Evolutionary conservation across 64 coral and sea anemone species (phyloP).

Genomic region (Cladopsammia gracilis): DNA sequence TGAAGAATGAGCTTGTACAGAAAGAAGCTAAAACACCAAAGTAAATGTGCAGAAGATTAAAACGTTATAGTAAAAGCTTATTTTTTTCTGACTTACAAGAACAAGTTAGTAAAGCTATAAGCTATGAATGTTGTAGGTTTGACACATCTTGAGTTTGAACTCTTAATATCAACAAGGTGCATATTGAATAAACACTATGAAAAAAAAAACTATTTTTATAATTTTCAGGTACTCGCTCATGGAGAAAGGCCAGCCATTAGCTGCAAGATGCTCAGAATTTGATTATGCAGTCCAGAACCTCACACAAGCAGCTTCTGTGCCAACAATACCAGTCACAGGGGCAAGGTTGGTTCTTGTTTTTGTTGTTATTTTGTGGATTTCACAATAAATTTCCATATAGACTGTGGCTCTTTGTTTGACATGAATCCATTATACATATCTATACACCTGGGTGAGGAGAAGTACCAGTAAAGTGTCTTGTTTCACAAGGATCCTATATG

Average conservation of each 20-base stretch:
- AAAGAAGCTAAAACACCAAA: constrained; percentile 64
- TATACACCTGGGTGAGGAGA: too few relatives aligned
- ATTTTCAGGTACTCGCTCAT: constrained; percentile 48
- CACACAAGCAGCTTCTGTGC: constrained; percentile 38
- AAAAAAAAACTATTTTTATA: neutral
- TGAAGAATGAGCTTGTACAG: constrained; percentile 61
- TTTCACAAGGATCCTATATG: too few relatives aligned
- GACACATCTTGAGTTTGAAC: too few relatives aligned
- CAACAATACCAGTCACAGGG: constrained; percentile 43
- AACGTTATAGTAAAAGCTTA: neutral
- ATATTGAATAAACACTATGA: too few relatives aligned
- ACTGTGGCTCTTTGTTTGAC: too few relatives aligned
- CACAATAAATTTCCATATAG: too few relatives aligned
- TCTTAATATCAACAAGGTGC: too few relatives aligned
- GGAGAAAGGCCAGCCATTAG: constrained; percentile 41
- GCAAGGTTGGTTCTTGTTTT: constrained; percentile 9
- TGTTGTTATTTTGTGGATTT: neutral
- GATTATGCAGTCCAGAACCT: constrained; percentile 64
- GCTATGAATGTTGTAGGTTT: too few relatives aligned
- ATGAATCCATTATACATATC: too few relatives aligned
- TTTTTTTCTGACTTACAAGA: too few relatives aligned
- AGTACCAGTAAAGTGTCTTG: too few relatives aligned
- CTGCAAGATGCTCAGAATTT: constrained; percentile 57
- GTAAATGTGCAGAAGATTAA: neutral
- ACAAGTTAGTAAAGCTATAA: too few relatives aligned